Evolutionary conservation across 2,797 vertebrate genomes (phyloP).

Genomic region (Notolepis coatsorum): DNA sequence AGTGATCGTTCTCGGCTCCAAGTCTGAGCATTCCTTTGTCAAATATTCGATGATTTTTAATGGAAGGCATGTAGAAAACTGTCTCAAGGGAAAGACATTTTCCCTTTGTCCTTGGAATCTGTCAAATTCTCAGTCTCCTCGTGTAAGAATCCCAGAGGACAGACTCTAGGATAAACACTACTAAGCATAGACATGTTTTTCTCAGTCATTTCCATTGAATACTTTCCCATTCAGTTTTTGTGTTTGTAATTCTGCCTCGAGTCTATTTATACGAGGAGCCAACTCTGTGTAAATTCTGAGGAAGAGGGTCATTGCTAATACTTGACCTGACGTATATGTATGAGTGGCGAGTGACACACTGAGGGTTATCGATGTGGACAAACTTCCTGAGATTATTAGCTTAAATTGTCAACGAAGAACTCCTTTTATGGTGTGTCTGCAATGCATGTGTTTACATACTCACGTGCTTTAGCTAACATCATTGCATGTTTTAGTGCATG

Average conservation of each 20-base stretch:
- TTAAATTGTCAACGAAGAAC: constrained; percentile 31
- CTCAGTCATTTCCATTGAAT: constrained; percentile 15
- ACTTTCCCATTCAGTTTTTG: constrained; percentile 27
- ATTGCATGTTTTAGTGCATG: too few relatives aligned
- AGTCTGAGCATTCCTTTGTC: too few relatives aligned
- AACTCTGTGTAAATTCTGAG: constrained; percentile 20
- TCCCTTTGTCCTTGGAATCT: constrained; percentile 21
- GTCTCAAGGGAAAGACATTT: constrained; percentile 2
- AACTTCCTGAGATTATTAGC: constrained; percentile 40
- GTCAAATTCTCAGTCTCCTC: constrained; percentile 19
- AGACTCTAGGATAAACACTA: constrained; percentile 39
- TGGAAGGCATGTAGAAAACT: neutral
- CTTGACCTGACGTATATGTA: constrained; percentile 16
- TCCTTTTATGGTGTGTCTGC: too few relatives aligned
- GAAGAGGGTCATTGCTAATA: constrained; percentile 22
- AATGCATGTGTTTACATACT: too few relatives aligned
- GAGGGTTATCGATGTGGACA: constrained; percentile 25
- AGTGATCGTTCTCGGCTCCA: neutral
- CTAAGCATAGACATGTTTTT: constrained; percentile 38
- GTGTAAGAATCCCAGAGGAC: constrained; percentile 20
- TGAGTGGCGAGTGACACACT: constrained; percentile 17
- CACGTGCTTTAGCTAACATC: too few relatives aligned
- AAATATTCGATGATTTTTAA: constrained; percentile 7
- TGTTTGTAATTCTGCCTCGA: constrained; percentile 4
- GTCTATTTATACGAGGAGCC: neutral